Evolutionary conservation across 92 coral and sea anemone species (phyloP).

Genomic region (Isaurus tuberculatus): DNA sequence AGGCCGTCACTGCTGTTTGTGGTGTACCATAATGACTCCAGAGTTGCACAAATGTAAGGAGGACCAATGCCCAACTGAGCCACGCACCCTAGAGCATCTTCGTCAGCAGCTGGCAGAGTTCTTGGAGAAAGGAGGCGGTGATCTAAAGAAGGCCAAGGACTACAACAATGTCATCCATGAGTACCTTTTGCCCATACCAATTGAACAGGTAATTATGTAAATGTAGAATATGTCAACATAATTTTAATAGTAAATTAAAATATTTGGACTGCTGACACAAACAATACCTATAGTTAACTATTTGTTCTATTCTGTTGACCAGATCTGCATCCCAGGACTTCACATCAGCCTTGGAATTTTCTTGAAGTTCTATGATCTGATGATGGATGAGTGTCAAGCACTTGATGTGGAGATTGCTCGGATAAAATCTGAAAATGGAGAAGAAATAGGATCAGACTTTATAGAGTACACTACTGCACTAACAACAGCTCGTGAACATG

Average conservation of each 20-base stretch:
- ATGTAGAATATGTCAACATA: background rate
- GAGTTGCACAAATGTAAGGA: conserved; percentile 8
- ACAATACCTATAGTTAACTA: background rate
- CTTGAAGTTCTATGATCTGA: conserved; percentile 23
- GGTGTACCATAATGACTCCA: conserved; percentile 35
- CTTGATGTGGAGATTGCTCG: conserved; percentile 5
- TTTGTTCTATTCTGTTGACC: conserved; percentile 8
- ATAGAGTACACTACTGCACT: background rate
- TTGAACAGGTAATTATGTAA: conserved; percentile 23
- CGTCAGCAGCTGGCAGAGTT: conserved; percentile 9
- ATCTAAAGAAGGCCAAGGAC: conserved; percentile 26
- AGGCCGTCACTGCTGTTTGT: conserved; percentile 41
- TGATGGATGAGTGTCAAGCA: conserved; percentile 11
- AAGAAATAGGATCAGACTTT: conserved; percentile 7
- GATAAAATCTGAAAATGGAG: conserved; percentile 17
- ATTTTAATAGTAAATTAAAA: background rate
- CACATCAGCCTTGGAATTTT: conserved; percentile 31
- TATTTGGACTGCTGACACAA: conserved; percentile 2
- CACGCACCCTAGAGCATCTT: conserved; percentile 32
- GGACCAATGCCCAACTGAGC: conserved; percentile 25
- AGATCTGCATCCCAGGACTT: conserved; percentile 38
- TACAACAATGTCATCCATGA: conserved; percentile 12
- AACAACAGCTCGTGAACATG: conserved; percentile 9
- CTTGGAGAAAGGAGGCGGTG: conserved; percentile 38
- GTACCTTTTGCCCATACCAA: conserved; percentile 9